A percentile compares a stretch with the other conserved stretches of the same genome.
Evolutionary conservation across 1,140 invertebrate genomes (phyloP).

Genomic region (Drosophila pallidifrons): DNA sequence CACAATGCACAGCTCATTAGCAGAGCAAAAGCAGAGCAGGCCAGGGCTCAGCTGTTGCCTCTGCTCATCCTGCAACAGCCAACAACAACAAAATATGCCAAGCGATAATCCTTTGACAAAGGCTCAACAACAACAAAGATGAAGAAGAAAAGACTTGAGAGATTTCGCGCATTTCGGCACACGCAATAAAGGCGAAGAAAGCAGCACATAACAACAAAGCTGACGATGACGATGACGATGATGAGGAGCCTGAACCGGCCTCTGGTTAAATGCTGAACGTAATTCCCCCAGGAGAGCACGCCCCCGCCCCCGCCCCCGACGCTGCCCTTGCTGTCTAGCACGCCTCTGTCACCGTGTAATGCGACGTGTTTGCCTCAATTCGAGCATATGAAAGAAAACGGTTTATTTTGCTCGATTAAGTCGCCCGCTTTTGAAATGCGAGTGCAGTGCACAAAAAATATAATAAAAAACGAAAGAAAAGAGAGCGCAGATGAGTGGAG

Average conservation of each 20-base stretch:
- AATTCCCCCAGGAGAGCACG: conserved; percentile 60
- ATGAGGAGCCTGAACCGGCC: conserved; percentile 21
- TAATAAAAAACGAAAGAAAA: conserved; percentile 1
- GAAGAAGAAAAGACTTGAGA: conserved; percentile 36
- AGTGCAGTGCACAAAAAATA: conserved; percentile 45
- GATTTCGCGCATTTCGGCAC: conserved; percentile 73
- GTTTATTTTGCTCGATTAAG: conserved; percentile 85
- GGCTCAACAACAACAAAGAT: conserved; percentile 24
- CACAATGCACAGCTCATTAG: conserved; percentile 63
- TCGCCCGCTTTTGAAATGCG: conserved; percentile 74
- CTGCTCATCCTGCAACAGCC: conserved; percentile 2
- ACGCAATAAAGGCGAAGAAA: conserved; percentile 66
- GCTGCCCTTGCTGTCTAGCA: neutral
- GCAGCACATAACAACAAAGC: conserved; percentile 34
- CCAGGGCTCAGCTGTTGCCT: conserved; percentile 1
- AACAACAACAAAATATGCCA: conserved; percentile 40
- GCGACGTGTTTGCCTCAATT: conserved; percentile 81
- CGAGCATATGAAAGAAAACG: conserved; percentile 80
- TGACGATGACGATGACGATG: conserved; percentile 11
- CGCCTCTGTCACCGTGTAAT: conserved; percentile 58
- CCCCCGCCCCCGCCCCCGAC: too few species aligned
- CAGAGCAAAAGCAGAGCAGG: conserved; percentile 36
- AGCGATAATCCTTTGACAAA: conserved; percentile 84
- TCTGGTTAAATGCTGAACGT: conserved; percentile 42
- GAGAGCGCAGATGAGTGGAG: conserved; percentile 7